phyloP scores from a whole-genome alignment of 2,113 vertebrate genomes.

The Myrmecophaga tridactyla region DNA sequence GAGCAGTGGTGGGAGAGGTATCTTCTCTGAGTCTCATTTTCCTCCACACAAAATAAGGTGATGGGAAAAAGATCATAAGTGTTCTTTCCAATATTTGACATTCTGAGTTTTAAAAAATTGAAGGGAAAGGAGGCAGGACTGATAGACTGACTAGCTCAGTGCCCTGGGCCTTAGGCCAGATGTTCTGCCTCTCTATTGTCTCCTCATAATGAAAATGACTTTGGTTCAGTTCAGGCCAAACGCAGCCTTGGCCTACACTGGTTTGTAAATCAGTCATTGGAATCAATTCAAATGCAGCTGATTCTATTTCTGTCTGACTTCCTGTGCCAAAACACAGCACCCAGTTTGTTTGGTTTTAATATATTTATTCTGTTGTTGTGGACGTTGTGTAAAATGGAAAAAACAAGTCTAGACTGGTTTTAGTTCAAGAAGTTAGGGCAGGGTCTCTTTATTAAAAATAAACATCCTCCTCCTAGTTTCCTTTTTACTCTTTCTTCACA shows the following conservation, averaged over 20 bases:
- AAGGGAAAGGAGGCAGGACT: neutral
- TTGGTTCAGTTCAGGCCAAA: constrained; percentile 66
- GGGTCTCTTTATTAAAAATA: constrained; percentile 48
- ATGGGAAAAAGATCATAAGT: neutral
- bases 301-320: constrained; percentile 71
- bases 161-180: neutral
- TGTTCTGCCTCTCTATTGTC: neutral
- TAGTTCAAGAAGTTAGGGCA: constrained; percentile 62
- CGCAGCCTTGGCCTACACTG: constrained; percentile 50
- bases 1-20: neutral
- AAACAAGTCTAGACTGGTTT: constrained; percentile 70
- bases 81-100: neutral
- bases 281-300: constrained; percentile 57
- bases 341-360: constrained; percentile 80
- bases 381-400: constrained; percentile 75
- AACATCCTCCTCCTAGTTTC: constrained; percentile 61
- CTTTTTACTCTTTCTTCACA: constrained; percentile 8
- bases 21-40: neutral
- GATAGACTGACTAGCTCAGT: neutral
- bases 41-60: neutral
- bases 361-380: constrained; percentile 73
- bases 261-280: constrained; percentile 54
- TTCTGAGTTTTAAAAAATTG: neutral
- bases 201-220: constrained; percentile 45
- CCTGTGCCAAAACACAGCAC: constrained; percentile 58